phyloP scores from a whole-genome alignment of 2,888 invertebrate genomes.

The Brachyptera putata region DNA sequence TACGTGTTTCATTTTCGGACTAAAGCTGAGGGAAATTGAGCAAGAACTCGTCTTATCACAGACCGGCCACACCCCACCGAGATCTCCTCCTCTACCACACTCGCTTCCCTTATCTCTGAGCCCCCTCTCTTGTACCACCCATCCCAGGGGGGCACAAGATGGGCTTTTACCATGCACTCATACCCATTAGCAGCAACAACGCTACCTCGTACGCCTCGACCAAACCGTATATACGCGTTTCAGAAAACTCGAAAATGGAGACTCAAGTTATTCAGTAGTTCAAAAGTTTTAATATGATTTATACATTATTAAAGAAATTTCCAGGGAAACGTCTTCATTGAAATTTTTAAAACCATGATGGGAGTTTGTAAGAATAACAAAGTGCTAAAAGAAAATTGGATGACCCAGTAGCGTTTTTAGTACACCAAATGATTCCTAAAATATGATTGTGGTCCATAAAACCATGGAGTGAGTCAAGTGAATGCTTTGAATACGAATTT shows the following conservation, averaged over 20 bases:
- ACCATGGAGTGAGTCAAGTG: no score
- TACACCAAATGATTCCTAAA: no score
- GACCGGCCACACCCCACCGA: constrained; percentile 17
- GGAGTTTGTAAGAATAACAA: not conserved
- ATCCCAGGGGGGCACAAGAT: not conserved
- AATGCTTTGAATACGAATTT: no score
- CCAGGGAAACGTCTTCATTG: no score
- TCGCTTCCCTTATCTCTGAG: not conserved
- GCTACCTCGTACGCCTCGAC: no score
- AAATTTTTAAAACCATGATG: not conserved
- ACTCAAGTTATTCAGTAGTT: not conserved
- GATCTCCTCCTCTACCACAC: not conserved
- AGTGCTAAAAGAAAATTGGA: not conserved
- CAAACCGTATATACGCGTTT: no score
- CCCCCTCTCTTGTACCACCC: not conserved
- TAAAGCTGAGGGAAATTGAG: constrained; percentile 26
- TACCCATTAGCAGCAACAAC: not conserved
- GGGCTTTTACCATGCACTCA: not conserved
- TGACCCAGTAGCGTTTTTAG: not conserved
- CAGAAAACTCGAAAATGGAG: not conserved
- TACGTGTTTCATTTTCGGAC: constrained; percentile 8
- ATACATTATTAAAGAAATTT: not conserved
- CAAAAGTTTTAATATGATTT: not conserved
- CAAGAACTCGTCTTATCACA: constrained; percentile 26
- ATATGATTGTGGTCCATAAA: no score